Percentiles rank a stretch among this genome's conserved stretches.
These are phyloP conservation scores for Margarornis squamiger DNA, from an alignment of 2,797 vertebrate species.

Conservation along the genomic window DNA sequence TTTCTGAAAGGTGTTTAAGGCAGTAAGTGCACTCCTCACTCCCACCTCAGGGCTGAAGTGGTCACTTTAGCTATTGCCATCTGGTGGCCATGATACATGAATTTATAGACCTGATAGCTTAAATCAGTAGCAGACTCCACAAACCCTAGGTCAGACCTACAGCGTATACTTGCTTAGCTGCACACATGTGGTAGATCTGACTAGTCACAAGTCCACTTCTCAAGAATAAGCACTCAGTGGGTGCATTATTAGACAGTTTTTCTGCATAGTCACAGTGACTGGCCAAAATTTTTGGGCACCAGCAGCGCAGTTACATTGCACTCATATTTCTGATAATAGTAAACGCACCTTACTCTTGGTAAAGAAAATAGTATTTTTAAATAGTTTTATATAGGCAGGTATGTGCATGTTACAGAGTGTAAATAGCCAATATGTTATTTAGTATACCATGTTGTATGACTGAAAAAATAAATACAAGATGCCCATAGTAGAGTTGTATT, in stretches of 20 bases:
- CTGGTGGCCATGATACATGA: neutral
- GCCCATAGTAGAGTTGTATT: neutral
- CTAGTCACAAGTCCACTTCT: neutral
- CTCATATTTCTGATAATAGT: neutral
- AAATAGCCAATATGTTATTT: conserved; percentile 25
- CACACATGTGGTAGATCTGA: rapidly evolving
- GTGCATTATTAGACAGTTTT: neutral
- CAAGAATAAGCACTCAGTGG: neutral
- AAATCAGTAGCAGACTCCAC: neutral
- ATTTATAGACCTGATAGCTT: neutral
- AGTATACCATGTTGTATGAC: neutral
- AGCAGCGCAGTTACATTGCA: neutral
- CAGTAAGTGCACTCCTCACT: neutral
- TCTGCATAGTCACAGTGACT: neutral
- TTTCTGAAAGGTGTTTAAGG: neutral
- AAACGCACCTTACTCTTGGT: neutral
- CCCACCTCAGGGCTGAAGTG: neutral
- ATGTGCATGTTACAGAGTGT: neutral
- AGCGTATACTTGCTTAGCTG: rapidly evolving
- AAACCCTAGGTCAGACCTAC: rapidly evolving
- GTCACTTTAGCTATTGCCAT: neutral
- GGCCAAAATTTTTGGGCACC: neutral
- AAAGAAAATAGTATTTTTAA: neutral
- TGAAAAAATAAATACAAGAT: conserved; percentile 15
- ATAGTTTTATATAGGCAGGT: neutral